These are phyloP conservation scores for Hippasteria phrygiana DNA, from an alignment of 53 echinoderm and acorn worm genomes.

Conservation along the genomic window DNA sequence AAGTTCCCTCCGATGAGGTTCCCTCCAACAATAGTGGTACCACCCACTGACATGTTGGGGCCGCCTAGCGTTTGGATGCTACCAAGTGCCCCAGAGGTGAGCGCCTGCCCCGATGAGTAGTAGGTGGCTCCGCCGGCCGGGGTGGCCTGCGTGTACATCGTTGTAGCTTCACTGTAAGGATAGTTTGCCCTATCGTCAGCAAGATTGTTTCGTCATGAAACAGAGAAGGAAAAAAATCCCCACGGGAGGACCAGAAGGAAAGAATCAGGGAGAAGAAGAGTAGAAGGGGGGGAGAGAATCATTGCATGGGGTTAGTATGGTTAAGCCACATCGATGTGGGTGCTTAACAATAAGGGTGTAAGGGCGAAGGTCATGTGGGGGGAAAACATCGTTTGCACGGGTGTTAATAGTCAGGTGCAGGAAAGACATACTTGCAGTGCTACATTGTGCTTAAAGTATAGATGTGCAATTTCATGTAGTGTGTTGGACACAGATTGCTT, in stretches of 20 bases:
- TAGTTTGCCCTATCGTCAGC: slow-evolving; percentile 80
- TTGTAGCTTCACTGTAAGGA: slow-evolving; percentile 98
- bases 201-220: slow-evolving; percentile 46
- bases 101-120: slow-evolving; percentile 83
- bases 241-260: slow-evolving; percentile 36
- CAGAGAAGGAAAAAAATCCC: slow-evolving; percentile 4
- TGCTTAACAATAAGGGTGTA: background rate
- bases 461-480: background rate
- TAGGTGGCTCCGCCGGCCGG: slow-evolving; percentile 80
- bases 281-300: slow-evolving; percentile 51
- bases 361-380: background rate
- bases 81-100: slow-evolving; percentile 60
- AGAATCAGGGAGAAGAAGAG: slow-evolving; percentile 54
- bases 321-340: slow-evolving; percentile 45
- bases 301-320: slow-evolving; percentile 66
- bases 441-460: background rate
- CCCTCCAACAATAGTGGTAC: slow-evolving; percentile 75
- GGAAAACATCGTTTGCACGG: background rate
- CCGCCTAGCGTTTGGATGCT: slow-evolving; percentile 89
- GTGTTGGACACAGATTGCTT: background rate
- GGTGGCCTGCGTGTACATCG: slow-evolving; percentile 98
- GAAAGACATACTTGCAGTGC: background rate
- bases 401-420: background rate
- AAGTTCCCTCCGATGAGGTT: slow-evolving; percentile 75
- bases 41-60: slow-evolving; percentile 74